Conservation (phyloP, 2,888 invertebrate genomes). For the Leucania comma region DNA sequence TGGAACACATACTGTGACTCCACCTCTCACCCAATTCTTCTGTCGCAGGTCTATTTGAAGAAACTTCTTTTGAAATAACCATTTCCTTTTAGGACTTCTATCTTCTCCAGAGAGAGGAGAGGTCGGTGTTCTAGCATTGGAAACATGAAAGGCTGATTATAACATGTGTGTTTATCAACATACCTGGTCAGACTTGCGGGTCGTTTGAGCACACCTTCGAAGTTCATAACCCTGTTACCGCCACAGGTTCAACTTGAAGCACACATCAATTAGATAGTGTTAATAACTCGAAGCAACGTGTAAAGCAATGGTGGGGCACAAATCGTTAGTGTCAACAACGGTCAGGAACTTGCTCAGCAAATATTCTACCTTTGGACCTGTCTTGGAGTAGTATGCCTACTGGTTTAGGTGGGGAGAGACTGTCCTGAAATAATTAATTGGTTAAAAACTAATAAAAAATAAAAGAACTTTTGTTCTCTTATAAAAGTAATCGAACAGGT, state of each 20-base stretch:
- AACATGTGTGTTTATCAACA: conserved; percentile 3
- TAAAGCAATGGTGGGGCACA: conserved; percentile 61
- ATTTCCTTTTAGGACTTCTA: no score
- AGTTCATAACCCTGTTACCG: conserved; percentile 55
- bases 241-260: conserved; percentile 46
- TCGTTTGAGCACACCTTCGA: conserved; percentile 18
- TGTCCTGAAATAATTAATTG: conserved; percentile 1
- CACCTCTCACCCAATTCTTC: no score
- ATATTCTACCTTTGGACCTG: conserved; percentile 75
- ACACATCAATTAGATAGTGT: conserved; percentile 66
- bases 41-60: no score
- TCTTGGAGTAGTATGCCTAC: conserved; percentile 68
- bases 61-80: no score
- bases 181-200: background rate
- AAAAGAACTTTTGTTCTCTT: no score
- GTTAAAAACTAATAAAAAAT: background rate
- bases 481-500: no score
- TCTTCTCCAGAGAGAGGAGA: no score
- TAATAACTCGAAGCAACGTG: conserved; percentile 61
- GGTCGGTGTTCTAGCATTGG: background rate
- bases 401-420: conserved; percentile 1
- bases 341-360: conserved; percentile 63
- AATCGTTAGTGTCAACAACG: conserved; percentile 64
- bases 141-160: background rate
- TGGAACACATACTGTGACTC: no score